Evolutionary conservation across 2,888 invertebrate species (phyloP), one percentile per base, ranked within the genome.

Genomic region (Dynastes hyllus): DNA sequence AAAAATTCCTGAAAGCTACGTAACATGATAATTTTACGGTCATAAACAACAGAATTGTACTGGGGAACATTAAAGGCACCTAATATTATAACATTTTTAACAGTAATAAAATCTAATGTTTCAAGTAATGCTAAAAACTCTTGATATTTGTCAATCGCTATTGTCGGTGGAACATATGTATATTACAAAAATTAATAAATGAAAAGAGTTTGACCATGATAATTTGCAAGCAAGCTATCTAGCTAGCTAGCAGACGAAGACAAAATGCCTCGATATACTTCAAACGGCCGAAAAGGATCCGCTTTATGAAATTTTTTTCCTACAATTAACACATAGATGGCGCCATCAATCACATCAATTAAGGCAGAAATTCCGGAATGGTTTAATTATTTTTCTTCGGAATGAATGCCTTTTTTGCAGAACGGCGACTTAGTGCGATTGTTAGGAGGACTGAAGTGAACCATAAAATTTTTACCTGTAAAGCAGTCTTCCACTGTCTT

Each of bases 231-330:
- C 22, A 22, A 22, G 22, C 22, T 22, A 22, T 22, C 22, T 22
- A 22, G 22, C 27, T 51, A 50, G 61, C 77, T 16, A 55, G n/a
- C 77, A 79, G 80, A 79, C 79, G 79, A 79, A 77, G 78, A 78
- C 76, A 76, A 78, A 79, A 79, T 53, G 78, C 66, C 40, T 76
- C 73, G 77, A 73, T 73, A 73, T 73, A 73, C 61, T 73, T 73
- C 78, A 78, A 81, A 79, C 78, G 73, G 71, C 79, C 79, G 69
- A 79, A 76, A 79, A 77, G 66, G 66, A 22, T 16, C 58, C 73
- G 58, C 50, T 73, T 73, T 73, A 73, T 73, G 73, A 61, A 61
- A 61, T 73, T 61, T 55, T 45, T 32, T 73, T 73, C 61, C 73
- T 58, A 61, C 73, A 73, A 73, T 73, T 73, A 73, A 73, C 73